Base-by-base conservation (phyloP, 1,140 invertebrate genomes). In the Limonius californicus region DNA sequence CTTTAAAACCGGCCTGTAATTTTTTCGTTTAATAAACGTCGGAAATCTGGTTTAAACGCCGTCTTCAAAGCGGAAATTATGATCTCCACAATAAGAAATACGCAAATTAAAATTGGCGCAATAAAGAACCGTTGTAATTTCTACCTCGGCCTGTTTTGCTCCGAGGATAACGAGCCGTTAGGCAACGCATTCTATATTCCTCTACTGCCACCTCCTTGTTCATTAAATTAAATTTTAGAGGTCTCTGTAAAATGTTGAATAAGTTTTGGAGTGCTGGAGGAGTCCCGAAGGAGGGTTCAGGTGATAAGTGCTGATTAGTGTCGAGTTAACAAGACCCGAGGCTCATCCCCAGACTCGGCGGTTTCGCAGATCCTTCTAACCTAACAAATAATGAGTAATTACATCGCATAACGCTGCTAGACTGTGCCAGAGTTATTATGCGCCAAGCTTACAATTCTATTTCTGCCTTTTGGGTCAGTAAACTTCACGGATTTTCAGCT, bases 251-350 rank as follows among this genome's bases (percentile, higher is more conserved):
- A 39, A 12, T 39, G 35, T 12, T 39, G n/a, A 39, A 21, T 50
- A 50, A 18, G 45, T 50, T 50, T 21, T 19, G 45, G n/a, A 14
- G 45, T 14, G 16, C 16, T 21, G 16, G 16, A 50, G 45, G 14
- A 50, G 42, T 64, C 64, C 53, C 61, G 15, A 50, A 50, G 59
- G 59, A 68, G 62, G 61, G 64, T 67, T 66, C 61, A 64, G 58
- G 62, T 64, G 67, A 68, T 68, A 68, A 68, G 64, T 66, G 64
- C 61, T 68, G 67, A 67, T 67, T 67, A 67, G 62, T 61, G 63
- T 68, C 57, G 67, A 67, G 54, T 66, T 67, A 68, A 68, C 64
- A 66, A 59, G 66, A 54, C 59, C 64, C 55, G 15, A 35, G 56
- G 57, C 32, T 55, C 55, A 63, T 55, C 63, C 59, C 35, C 39